Percentiles rank a stretch among this genome's conserved stretches.
Evolutionary conservation across 2,113 vertebrate genomes (phyloP).

Genomic region (Campylomormyrus tamandua): DNA sequence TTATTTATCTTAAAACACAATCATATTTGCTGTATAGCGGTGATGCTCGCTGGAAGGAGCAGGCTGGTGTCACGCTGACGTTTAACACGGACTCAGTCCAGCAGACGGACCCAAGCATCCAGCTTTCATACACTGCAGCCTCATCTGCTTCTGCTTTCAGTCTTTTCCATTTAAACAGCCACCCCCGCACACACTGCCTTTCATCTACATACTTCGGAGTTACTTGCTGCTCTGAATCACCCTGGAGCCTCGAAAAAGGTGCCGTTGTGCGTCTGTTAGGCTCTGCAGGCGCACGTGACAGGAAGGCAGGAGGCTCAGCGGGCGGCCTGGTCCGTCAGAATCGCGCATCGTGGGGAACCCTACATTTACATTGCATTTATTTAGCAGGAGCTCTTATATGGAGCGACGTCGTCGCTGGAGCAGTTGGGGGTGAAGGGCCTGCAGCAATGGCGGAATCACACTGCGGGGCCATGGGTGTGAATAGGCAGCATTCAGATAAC

Average conservation of each 20-base stretch:
- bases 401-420: background rate
- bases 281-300: background rate
- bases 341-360: background rate
- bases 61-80: background rate
- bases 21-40: background rate
- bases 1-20: background rate
- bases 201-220: background rate
- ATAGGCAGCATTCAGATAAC: background rate
- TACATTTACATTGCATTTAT: background rate
- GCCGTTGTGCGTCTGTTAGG: background rate
- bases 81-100: background rate
- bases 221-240: background rate
- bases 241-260: background rate
- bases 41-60: background rate
- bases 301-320: background rate
- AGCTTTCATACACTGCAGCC: background rate
- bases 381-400: background rate
- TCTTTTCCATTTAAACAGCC: background rate
- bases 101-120: background rate
- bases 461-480: background rate
- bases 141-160: background rate
- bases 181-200: background rate
- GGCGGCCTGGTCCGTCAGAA: background rate
- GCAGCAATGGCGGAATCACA: background rate
- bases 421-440: background rate